These are phyloP conservation scores for Drosophila nigritarsus DNA, from an alignment of 2,888 invertebrate species.

Conservation along the genomic window DNA sequence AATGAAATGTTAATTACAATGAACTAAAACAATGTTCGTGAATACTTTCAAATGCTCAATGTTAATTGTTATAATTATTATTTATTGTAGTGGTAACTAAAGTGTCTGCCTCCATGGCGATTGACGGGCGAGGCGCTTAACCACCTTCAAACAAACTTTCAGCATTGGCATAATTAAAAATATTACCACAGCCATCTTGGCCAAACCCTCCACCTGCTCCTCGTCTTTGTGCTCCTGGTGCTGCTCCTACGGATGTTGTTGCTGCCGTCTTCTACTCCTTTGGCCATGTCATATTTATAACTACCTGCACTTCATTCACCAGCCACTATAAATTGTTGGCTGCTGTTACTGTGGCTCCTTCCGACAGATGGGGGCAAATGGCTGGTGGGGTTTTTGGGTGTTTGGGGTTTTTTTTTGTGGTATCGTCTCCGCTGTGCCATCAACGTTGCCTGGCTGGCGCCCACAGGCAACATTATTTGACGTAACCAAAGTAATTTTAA, in stretches of 20 bases:
- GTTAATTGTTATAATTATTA: slow-evolving; percentile 1
- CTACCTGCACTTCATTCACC: slow-evolving; percentile 66
- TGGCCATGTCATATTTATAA: slow-evolving; percentile 75
- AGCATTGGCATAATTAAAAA: slow-evolving; percentile 59
- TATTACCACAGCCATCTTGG: slow-evolving; percentile 42
- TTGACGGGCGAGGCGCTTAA: slow-evolving; percentile 21
- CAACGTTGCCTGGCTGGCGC: slow-evolving; percentile 52
- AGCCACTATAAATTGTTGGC: slow-evolving; percentile 74
- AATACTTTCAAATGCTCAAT: neutral
- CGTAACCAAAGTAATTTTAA: slow-evolving; percentile 79
- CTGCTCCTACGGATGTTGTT: neutral
- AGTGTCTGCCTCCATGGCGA: slow-evolving; percentile 15
- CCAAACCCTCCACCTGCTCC: neutral
- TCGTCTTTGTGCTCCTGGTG: neutral
- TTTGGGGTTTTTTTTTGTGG: neutral
- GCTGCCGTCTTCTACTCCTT: slow-evolving; percentile 19
- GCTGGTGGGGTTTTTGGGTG: neutral
- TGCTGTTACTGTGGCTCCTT: slow-evolving; percentile 24
- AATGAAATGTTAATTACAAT: neutral
- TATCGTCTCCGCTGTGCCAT: slow-evolving; percentile 35
- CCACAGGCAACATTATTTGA: slow-evolving; percentile 78
- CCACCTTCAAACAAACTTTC: slow-evolving; percentile 36
- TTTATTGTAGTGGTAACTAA: slow-evolving; percentile 1
- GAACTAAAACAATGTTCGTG: neutral
- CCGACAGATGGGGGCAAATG: slow-evolving; percentile 27